These are phyloP conservation scores for Glaucomys volans DNA, from an alignment of 2,113 vertebrate species.

Conservation along the genomic window DNA sequence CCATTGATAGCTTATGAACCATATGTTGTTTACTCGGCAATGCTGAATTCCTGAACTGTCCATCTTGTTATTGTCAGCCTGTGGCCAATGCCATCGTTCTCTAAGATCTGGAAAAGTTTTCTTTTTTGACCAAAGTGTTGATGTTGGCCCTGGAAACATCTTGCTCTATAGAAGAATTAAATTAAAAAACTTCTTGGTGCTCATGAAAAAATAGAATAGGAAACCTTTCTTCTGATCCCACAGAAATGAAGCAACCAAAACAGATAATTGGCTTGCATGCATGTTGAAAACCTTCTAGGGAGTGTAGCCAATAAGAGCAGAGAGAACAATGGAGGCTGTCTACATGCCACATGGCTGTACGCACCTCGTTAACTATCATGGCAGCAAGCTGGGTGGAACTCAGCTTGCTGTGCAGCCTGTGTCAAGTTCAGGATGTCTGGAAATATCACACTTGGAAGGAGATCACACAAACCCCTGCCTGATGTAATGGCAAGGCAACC, in stretches of 20 bases:
- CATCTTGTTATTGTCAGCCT: not conserved
- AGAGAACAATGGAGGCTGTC: no score
- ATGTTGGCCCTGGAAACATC: not conserved
- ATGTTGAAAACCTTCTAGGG: not conserved
- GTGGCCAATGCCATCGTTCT: not conserved
- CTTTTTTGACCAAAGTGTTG: slow-evolving; percentile 16
- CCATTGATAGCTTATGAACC: not conserved
- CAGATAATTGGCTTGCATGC: not conserved
- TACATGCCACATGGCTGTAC: fast-evolving
- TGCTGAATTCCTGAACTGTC: not conserved
- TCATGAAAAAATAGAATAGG: not conserved
- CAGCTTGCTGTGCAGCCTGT: not conserved
- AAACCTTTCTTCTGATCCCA: not conserved
- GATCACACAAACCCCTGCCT: not conserved
- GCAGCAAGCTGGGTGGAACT: not conserved
- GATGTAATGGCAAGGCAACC: not conserved
- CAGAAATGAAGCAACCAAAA: not conserved
- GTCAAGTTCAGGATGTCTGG: not conserved
- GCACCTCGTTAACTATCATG: not conserved
- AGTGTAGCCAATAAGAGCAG: no score
- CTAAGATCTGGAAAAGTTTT: not conserved
- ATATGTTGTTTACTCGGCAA: not conserved
- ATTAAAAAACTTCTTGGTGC: not conserved
- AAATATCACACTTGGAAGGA: not conserved
- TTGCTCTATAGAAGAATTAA: not conserved